Base-by-base conservation (phyloP, 2,888 invertebrate species). In the Labia minor region DNA sequence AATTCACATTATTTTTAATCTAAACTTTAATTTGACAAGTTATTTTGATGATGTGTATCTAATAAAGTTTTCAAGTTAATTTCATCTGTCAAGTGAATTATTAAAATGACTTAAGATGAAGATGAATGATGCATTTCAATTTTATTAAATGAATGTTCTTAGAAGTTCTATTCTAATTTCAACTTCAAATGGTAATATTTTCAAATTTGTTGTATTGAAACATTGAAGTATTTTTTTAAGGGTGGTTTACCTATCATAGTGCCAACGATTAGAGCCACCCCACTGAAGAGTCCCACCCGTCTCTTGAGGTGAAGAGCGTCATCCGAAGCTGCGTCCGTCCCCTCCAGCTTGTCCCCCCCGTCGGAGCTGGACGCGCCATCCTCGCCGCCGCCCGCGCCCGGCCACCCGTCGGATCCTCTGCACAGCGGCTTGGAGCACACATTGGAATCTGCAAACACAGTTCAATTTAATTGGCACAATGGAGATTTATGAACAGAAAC, bases 261-360 rank as follows among this genome's bases (percentile, higher is more conserved):
- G 76, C 95, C 95, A 75, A 95, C 95, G 83, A 95, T 96, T 88
- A 96, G 87, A 88, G 95, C 94, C 86, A 93, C 92, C 88, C 95
- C 95, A 89, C 94, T 94, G 88, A 95, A 83, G 87, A 95, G 92
- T 87, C 95, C 95, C 88, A 96, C 91, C 89, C 92, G 91, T 90
- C 94, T 93, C 92, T 94, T 89, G 92, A 94, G 92, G 92, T 93
- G 91, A 94, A 95, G 86, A 93, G 90, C 82, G 92, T 93, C 90
- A 89, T 92, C 87, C 92, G 86, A 82, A 91, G 88, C 85, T 93
- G 92, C 81, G 89, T 87, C 88, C 89, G 88, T 80, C 90, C 92
- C 87, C 92, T 90, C 90, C 89, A 90, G 75, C 88, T 80, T 77
- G 81, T 81, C 78, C 78, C 79, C 76, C 77, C 79, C 79, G 76